Evolutionary conservation across 2,797 vertebrate species (phyloP).

Genomic region (Diglossa cyanea): DNA sequence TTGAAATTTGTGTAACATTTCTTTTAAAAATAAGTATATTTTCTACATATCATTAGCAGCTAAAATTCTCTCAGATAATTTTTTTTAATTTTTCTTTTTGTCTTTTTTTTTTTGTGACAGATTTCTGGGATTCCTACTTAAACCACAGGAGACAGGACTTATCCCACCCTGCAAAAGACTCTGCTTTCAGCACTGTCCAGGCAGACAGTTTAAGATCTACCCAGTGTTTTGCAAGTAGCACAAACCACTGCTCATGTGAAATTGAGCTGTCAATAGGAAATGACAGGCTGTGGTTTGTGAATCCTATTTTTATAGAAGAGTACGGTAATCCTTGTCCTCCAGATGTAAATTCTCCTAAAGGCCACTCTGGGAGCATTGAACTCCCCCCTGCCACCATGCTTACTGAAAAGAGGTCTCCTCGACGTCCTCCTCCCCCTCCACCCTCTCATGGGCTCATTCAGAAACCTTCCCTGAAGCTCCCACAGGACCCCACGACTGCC

Average conservation of each 20-base stretch:
- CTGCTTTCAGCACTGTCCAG: not conserved
- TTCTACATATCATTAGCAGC: not conserved
- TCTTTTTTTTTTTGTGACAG: constrained; percentile 60
- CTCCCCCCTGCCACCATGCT: constrained; percentile 63
- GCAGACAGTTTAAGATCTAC: constrained; percentile 23
- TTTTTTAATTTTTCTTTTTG: not conserved
- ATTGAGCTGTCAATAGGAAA: constrained; percentile 76
- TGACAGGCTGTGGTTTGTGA: constrained; percentile 86
- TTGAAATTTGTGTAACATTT: not conserved
- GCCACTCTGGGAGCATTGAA: constrained; percentile 18
- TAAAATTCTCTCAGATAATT: not conserved
- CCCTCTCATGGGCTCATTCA: not conserved
- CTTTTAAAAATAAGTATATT: not conserved
- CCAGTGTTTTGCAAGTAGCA: constrained; percentile 36
- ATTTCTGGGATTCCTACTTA: constrained; percentile 89
- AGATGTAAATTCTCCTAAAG: constrained; percentile 48
- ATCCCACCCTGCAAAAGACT: constrained; percentile 7
- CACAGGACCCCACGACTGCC: constrained; percentile 14
- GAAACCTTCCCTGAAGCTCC: constrained; percentile 26
- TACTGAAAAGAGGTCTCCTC: constrained; percentile 41
- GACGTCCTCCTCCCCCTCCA: constrained; percentile 72
- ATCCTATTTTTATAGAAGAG: constrained; percentile 88
- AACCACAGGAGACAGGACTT: constrained; percentile 68
- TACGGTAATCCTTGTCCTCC: constrained; percentile 54
- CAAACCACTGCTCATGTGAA: constrained; percentile 76